A percentile compares a stretch with the other conserved stretches of the same genome.
These are phyloP conservation scores for Scomber scombrus DNA, from an alignment of 2,113 vertebrate species.

Conservation along the genomic window DNA sequence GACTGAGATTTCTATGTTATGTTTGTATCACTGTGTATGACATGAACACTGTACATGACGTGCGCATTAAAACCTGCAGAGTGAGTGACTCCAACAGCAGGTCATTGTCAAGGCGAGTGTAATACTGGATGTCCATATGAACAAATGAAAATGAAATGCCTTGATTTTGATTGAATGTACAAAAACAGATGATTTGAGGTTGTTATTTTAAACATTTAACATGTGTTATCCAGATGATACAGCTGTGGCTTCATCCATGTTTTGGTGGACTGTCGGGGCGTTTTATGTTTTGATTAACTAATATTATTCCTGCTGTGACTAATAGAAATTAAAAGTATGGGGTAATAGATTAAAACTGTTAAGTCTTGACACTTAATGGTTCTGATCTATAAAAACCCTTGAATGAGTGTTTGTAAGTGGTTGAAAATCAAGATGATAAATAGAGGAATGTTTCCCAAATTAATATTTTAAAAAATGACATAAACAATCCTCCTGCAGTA, in stretches of 20 bases:
- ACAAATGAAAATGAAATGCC: slow-evolving; percentile 53
- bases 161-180: slow-evolving; percentile 79
- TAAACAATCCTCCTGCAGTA: slow-evolving; percentile 61
- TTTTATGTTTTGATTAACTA: slow-evolving; percentile 50
- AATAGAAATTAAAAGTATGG: slow-evolving; percentile 55
- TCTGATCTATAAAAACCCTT: slow-evolving; percentile 47
- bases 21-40: slow-evolving; percentile 68
- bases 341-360: slow-evolving; percentile 37
- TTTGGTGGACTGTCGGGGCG: slow-evolving; percentile 28
- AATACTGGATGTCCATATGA: slow-evolving; percentile 48
- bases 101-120: slow-evolving; percentile 50
- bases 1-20: slow-evolving; percentile 65
- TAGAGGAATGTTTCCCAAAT: slow-evolving; percentile 63
- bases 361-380: slow-evolving; percentile 6
- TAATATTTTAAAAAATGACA: slow-evolving; percentile 36
- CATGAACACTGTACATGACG: slow-evolving; percentile 61
- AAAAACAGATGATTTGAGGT: slow-evolving; percentile 47
- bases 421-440: slow-evolving; percentile 43
- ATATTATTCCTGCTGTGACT: slow-evolving; percentile 62
- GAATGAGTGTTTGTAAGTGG: slow-evolving; percentile 44
- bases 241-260: slow-evolving; percentile 15
- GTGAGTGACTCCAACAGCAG: slow-evolving; percentile 55
- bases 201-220: slow-evolving; percentile 45
- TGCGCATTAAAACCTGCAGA: slow-evolving; percentile 33
- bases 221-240: slow-evolving; percentile 51